Percentiles rank a stretch among this genome's conserved stretches.
Conservation (phyloP, 2,797 vertebrate genomes). For the Rhabdomys pumilio region DNA sequence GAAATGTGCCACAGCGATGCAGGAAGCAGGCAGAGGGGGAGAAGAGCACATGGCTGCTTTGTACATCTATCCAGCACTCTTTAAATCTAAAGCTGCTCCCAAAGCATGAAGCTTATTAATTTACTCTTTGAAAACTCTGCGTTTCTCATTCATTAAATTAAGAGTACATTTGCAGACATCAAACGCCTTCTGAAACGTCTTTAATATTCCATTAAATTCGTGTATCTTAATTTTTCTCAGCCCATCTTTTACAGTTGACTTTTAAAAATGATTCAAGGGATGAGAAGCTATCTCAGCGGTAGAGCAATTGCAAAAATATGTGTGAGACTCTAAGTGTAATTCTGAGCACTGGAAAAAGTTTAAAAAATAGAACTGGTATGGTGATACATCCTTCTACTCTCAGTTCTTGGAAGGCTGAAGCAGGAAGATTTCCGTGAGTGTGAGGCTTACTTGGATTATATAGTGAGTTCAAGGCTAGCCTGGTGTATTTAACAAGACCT, state of each 20-base stretch:
- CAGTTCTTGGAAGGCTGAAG: neutral
- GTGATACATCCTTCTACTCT: neutral
- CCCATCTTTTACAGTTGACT: neutral
- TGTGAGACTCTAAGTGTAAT: neutral
- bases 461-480: neutral
- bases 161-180: neutral
- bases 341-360: neutral
- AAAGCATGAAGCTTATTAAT: neutral
- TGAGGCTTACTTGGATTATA: neutral
- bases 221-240: neutral
- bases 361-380: neutral
- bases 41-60: neutral
- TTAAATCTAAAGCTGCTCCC: neutral
- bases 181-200: neutral
- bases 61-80: neutral
- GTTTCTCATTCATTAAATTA: neutral
- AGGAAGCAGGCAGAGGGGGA: no score
- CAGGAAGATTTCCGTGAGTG: neutral
- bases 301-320: neutral
- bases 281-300: neutral
- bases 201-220: slow-evolving; percentile 6
- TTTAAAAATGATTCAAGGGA: neutral
- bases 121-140: neutral
- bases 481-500: neutral
- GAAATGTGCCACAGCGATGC: neutral